Percentiles rank a stretch among this genome's conserved stretches.
Evolutionary conservation across 1,140 invertebrate species (phyloP).

Genomic region (Cecropterus lyciades): DNA sequence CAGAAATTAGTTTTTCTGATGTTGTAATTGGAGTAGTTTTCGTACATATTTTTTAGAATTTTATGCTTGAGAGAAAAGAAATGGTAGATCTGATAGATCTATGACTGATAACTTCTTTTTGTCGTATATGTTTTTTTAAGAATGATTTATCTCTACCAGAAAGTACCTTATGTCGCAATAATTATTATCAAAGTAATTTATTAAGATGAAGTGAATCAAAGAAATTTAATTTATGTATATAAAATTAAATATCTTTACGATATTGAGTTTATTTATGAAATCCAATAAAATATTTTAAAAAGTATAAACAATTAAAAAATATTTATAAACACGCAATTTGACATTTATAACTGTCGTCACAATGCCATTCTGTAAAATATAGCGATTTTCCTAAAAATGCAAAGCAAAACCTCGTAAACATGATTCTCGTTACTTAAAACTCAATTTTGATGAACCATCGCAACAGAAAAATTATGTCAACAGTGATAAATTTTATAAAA

Average conservation of each 20-base stretch:
- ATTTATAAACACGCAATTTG: constrained; percentile 28
- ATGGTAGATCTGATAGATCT: no score
- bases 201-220: no score
- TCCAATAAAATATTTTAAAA: no score
- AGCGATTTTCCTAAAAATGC: constrained; percentile 38
- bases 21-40: neutral
- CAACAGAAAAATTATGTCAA: constrained; percentile 47
- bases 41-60: constrained; percentile 8
- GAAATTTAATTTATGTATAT: no score
- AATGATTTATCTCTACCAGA: no score
- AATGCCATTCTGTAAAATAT: constrained; percentile 48
- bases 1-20: neutral
- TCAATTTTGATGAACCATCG: constrained; percentile 36
- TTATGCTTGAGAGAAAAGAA: neutral
- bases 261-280: no score
- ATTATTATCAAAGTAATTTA: no score
- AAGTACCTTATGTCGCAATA: no score
- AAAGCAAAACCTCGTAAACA: constrained; percentile 30
- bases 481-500: constrained; percentile 43
- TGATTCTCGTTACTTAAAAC: constrained; percentile 19
- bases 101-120: no score
- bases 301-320: no score
- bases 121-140: no score
- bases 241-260: no score
- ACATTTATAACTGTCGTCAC: constrained; percentile 49